Conservation (phyloP, 1,140 invertebrate species). For the Plodia interpunctella region DNA sequence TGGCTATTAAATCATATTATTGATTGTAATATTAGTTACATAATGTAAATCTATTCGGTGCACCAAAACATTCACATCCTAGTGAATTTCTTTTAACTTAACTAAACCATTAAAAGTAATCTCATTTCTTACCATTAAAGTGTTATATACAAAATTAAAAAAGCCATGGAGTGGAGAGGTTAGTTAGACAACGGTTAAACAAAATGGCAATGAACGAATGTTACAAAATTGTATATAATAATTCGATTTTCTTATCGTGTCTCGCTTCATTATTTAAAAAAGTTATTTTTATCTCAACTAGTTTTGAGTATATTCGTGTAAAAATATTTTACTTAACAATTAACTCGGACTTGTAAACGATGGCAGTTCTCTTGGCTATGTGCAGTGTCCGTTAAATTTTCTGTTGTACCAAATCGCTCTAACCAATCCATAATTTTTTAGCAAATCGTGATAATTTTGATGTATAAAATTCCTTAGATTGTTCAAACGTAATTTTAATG, state of each 20-base stretch:
- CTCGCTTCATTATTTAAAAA: neutral
- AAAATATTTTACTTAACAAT: neutral
- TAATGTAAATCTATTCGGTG: conserved; percentile 20
- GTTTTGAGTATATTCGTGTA: conserved; percentile 13
- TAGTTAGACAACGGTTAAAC: conserved; percentile 19
- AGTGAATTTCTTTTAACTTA: conserved; percentile 17
- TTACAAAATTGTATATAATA: neutral
- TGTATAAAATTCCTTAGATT: neutral
- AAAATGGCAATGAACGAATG: conserved; percentile 20
- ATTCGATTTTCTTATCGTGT: neutral
- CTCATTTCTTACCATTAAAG: conserved; percentile 24
- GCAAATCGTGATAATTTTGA: neutral
- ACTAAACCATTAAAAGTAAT: conserved; percentile 28
- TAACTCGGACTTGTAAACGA: conserved; percentile 13
- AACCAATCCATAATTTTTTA: conserved; percentile 17
- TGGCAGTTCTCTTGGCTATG: conserved; percentile 18
- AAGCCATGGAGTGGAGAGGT: conserved; percentile 26
- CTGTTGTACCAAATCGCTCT: conserved; percentile 44
- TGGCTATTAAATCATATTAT: conserved; percentile 33
- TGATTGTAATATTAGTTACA: conserved; percentile 19
- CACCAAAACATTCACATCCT: conserved; percentile 28
- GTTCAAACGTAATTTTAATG: neutral
- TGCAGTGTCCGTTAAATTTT: conserved; percentile 15
- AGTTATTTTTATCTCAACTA: conserved; percentile 10
- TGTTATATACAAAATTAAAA: conserved; percentile 33